These are phyloP conservation scores for Teleogryllus oceanicus DNA, from an alignment of 2,888 invertebrate genomes.

Conservation along the genomic window DNA sequence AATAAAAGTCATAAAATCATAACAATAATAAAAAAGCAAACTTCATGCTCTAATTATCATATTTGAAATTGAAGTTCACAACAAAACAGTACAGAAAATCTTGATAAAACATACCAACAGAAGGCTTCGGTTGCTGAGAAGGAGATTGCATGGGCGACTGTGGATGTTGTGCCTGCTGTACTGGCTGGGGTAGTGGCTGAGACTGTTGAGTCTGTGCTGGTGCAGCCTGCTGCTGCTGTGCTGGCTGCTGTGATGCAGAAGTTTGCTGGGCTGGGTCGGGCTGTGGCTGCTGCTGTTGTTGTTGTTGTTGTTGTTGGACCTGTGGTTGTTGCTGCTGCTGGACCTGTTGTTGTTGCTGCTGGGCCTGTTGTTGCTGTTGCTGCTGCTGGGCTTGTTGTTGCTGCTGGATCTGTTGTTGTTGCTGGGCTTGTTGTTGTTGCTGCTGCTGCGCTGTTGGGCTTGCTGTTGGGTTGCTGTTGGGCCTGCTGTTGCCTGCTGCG, in stretches of 20 bases:
- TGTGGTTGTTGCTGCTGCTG: constrained; percentile 38
- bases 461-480: constrained; percentile 38
- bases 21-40: no score
- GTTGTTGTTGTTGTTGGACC: constrained; percentile 35
- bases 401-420: constrained; percentile 42
- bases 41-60: no score
- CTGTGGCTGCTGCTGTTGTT: not conserved
- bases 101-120: no score
- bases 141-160: constrained; percentile 36
- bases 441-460: constrained; percentile 46
- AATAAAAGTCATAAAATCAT: no score
- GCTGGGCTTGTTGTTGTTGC: constrained; percentile 39
- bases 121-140: constrained; percentile 53
- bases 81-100: no score
- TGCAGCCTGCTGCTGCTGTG: constrained; percentile 40
- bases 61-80: no score
- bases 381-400: constrained; percentile 44
- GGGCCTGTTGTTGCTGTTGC: constrained; percentile 38
- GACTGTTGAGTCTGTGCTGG: constrained; percentile 37
- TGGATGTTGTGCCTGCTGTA: constrained; percentile 42
- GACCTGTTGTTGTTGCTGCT: constrained; percentile 43
- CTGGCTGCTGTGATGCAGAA: constrained; percentile 45
- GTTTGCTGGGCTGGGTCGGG: constrained; percentile 39
- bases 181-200: constrained; percentile 42
- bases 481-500: constrained; percentile 46